These are phyloP conservation scores for Gari tellinella DNA, from an alignment of 2,888 invertebrate species.

Conservation along the genomic window DNA sequence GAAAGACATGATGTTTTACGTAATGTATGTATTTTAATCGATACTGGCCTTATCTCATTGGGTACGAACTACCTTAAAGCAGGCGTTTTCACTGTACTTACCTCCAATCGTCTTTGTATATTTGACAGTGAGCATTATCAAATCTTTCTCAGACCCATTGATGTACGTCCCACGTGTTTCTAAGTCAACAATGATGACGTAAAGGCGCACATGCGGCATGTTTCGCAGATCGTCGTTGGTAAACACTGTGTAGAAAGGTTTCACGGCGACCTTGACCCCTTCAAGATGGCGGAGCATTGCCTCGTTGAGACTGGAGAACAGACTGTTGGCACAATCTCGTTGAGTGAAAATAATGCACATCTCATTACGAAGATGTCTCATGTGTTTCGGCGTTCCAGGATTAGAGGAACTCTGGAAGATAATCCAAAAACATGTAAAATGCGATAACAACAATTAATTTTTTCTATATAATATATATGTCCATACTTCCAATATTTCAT, in stretches of 20 bases:
- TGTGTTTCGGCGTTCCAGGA: slow-evolving; percentile 72
- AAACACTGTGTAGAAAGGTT: slow-evolving; percentile 70
- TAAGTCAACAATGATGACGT: slow-evolving; percentile 72
- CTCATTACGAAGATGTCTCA: slow-evolving; percentile 67
- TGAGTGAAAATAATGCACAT: slow-evolving; percentile 72
- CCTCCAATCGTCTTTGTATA: slow-evolving; percentile 70
- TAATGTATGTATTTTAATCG: background rate
- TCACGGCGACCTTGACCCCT: slow-evolving; percentile 69
- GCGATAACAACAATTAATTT: too few relatives aligned
- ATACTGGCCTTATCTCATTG: too few relatives aligned
- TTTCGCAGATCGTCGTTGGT: slow-evolving; percentile 68
- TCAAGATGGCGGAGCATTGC: slow-evolving; percentile 71
- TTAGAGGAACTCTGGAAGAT: slow-evolving; percentile 64
- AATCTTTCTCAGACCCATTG: slow-evolving; percentile 67
- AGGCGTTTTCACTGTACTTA: slow-evolving; percentile 24
- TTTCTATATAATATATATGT: too few relatives aligned
- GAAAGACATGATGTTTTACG: too few relatives aligned
- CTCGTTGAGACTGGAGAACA: slow-evolving; percentile 67
- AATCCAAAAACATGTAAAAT: too few relatives aligned
- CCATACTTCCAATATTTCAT: too few relatives aligned
- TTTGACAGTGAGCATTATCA: slow-evolving; percentile 67
- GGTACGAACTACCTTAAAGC: too few relatives aligned
- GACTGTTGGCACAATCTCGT: slow-evolving; percentile 63
- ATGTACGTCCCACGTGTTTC: slow-evolving; percentile 60
- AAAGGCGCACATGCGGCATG: slow-evolving; percentile 73